Evolutionary conservation across 2,888 invertebrate genomes (phyloP).

Genomic region (Diploptera punctata): DNA sequence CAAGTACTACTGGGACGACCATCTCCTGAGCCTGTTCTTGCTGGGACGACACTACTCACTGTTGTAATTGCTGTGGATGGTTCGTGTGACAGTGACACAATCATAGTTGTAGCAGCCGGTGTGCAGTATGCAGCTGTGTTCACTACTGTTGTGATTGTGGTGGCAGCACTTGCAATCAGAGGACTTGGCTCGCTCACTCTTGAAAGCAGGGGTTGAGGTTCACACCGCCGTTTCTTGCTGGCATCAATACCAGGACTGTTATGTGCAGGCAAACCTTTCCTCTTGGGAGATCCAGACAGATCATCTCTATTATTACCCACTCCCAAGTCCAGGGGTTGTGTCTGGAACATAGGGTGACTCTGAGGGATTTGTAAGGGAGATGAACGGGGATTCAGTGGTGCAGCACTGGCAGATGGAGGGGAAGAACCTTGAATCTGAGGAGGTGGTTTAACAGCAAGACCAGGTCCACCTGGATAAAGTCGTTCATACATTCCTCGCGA

Average conservation of each 20-base stretch:
- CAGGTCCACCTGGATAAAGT: slow-evolving; percentile 46
- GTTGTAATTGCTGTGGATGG: slow-evolving; percentile 62
- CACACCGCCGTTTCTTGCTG: slow-evolving; percentile 60
- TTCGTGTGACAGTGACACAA: slow-evolving; percentile 45
- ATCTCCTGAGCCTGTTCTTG: slow-evolving; percentile 62
- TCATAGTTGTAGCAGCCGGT: slow-evolving; percentile 29
- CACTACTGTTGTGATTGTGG: slow-evolving; percentile 70
- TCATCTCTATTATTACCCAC: slow-evolving; percentile 54
- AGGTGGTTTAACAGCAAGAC: slow-evolving; percentile 44
- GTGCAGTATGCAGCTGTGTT: slow-evolving; percentile 63
- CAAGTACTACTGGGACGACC: slow-evolving; percentile 39
- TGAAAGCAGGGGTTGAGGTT: slow-evolving; percentile 57
- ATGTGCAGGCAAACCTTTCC: slow-evolving; percentile 64
- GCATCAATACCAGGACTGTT: slow-evolving; percentile 60
- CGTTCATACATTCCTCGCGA: slow-evolving; percentile 48
- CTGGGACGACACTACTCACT: slow-evolving; percentile 49
- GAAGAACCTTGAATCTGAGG: slow-evolving; percentile 42
- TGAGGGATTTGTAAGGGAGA: slow-evolving; percentile 37
- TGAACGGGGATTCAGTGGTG: slow-evolving; percentile 42
- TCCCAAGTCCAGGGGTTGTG: slow-evolving; percentile 80
- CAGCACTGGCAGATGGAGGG: slow-evolving; percentile 40
- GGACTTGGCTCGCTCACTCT: slow-evolving; percentile 71
- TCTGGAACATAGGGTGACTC: slow-evolving; percentile 62
- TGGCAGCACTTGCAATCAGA: slow-evolving; percentile 62
- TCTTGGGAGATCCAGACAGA: slow-evolving; percentile 61